phyloP scores from a whole-genome alignment of 2,113 vertebrate species.

The Phoenicopterus ruber region DNA sequence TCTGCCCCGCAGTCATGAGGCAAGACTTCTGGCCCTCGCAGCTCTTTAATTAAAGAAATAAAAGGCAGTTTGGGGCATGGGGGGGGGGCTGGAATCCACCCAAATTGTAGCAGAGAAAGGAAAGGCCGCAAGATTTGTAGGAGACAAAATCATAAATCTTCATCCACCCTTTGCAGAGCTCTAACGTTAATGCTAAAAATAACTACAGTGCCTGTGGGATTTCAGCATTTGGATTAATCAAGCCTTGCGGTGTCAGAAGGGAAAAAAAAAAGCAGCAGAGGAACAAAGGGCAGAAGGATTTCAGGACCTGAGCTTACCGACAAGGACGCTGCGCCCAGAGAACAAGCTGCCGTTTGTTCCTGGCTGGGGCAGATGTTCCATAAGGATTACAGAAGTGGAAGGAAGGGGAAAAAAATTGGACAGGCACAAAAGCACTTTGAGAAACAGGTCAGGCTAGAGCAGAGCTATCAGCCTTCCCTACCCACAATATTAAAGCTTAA shows the following conservation, averaged over 20 bases:
- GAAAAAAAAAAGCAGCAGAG: background rate
- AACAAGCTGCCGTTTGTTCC: background rate
- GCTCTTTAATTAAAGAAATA: conserved; percentile 31
- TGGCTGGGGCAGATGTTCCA: background rate
- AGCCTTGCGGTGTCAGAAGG: background rate
- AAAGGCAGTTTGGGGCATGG: background rate
- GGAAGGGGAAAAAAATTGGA: background rate
- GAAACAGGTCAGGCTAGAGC: background rate
- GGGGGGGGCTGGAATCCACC: background rate
- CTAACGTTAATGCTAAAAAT: conserved; percentile 59
- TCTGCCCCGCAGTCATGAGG: background rate
- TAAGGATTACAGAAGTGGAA: background rate
- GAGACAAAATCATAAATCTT: conserved; percentile 53
- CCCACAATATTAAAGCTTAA: background rate
- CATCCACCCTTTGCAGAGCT: conserved; percentile 34
- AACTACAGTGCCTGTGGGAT: background rate
- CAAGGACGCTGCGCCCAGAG: background rate
- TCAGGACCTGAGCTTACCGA: background rate
- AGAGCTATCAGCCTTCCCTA: background rate
- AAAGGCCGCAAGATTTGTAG: background rate
- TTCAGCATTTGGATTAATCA: conserved; percentile 54
- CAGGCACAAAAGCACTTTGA: conserved; percentile 15
- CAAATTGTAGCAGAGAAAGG: conserved; percentile 9
- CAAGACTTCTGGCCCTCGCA: background rate
- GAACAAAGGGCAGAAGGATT: conserved; percentile 1